Evolutionary conservation across 2,113 vertebrate species (phyloP).

Genomic region (Danionella cerebrum): DNA sequence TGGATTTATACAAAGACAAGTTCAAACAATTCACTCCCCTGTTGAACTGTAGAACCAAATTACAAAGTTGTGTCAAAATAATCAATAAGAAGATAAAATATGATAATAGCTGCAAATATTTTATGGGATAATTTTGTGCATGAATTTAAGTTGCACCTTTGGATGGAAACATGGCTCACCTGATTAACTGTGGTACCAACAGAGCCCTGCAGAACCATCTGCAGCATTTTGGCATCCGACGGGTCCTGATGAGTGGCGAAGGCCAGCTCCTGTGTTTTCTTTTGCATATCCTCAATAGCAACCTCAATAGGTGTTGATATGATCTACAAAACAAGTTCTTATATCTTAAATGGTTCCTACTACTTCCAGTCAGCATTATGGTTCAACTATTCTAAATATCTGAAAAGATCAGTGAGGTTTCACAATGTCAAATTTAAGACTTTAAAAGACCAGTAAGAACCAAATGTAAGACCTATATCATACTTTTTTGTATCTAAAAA

Average conservation of each 20-base stretch:
- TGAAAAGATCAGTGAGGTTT: too few species aligned
- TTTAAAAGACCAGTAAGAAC: too few species aligned
- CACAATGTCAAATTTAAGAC: too few species aligned
- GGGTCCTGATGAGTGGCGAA: constrained; percentile 98
- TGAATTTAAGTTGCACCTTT: too few species aligned
- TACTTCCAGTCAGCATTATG: not conserved
- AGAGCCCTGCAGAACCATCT: constrained; percentile 98
- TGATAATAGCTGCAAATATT: too few species aligned
- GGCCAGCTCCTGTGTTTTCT: constrained; percentile 95
- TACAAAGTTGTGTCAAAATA: too few species aligned
- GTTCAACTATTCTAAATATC: too few species aligned
- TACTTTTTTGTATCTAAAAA: too few species aligned
- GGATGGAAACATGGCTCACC: constrained; percentile 66
- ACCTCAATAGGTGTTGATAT: constrained; percentile 97
- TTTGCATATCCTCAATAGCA: constrained; percentile 99
- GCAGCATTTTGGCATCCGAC: constrained; percentile 94
- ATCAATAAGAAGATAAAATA: not conserved
- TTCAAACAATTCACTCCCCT: not conserved
- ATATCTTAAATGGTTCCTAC: not conserved
- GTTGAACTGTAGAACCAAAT: too few species aligned
- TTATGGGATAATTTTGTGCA: too few species aligned
- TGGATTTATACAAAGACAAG: constrained; percentile 13
- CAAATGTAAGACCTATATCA: too few species aligned
- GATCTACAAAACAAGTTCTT: constrained; percentile 62
- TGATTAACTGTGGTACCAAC: constrained; percentile 99